Conservation (phyloP, 37 sponge, comb jelly and placozoan species). For the Oopsacas minuta region DNA sequence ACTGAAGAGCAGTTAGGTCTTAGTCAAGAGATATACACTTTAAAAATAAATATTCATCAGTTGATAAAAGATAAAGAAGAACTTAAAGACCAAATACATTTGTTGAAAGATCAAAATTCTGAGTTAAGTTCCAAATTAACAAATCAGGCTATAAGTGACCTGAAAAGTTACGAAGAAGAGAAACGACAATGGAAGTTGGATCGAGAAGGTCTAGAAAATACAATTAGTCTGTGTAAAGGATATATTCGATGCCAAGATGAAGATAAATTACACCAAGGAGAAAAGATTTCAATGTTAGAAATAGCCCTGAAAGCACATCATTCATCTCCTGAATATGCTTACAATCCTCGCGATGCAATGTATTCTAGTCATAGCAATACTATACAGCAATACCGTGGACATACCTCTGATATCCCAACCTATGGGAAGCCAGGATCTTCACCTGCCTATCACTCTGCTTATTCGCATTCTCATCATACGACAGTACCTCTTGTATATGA, state of each 20-base stretch:
- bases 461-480: neutral
- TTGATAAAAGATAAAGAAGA: neutral
- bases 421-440: neutral
- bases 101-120: neutral
- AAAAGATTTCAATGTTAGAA: neutral
- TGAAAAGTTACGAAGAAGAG: constrained; percentile 2
- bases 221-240: neutral
- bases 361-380: neutral
- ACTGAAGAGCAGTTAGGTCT: neutral
- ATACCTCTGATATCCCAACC: neutral
- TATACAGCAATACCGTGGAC: neutral
- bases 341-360: neutral
- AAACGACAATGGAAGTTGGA: neutral
- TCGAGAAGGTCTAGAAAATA: neutral
- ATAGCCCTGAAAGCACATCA: neutral
- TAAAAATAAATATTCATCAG: neutral
- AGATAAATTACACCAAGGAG: neutral
- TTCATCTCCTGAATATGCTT: neutral
- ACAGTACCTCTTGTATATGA: neutral
- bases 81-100: neutral
- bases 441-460: too few relatives aligned
- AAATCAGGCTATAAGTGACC: neutral
- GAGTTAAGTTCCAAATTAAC: neutral
- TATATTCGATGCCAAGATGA: neutral
- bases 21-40: neutral